Base-by-base conservation (phyloP, 2,113 vertebrate species). In the Phaethon lepturus region DNA sequence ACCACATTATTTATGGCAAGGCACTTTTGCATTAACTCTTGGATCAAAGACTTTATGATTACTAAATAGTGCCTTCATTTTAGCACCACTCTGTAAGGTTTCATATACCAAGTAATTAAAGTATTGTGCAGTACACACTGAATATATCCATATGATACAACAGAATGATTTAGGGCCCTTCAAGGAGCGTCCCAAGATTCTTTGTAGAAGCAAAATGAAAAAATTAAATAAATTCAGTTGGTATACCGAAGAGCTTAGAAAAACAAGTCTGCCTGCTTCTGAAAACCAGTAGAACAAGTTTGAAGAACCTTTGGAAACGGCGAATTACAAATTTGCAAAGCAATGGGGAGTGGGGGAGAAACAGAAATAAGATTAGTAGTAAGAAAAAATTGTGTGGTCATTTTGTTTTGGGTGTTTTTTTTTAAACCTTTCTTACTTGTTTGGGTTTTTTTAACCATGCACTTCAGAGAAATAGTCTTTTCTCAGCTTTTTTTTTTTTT, bases 261-360 rank as follows among this genome's bases (percentile, higher is more conserved):
- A 95, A 97, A 97, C 96, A 68, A 91, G 96, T 96, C 87, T 44
- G 95, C 91, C 95, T 55, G 59, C 95, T 95, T 94, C 73, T 72
- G 76, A 94, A 92, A 97, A 97, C 96, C 96, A 93, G 96, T 96
- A 97, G 96, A 96, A 94, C 96, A 31, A 96, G 96, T 97, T 90
- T 96, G 91, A 93, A 91, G 94, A 95, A 95, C 95, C 96, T 96
- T 93, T 95, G 95, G 93, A 96, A 95, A 91, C 62, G 79, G 49
- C 22, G 90, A 76, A 95, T 95, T 91, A 92, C 92, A 8, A 95
- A 95, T 94, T 88, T 16, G 35, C 52, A 73, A 80, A 90, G 97
- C 90, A 86, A 88, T 69, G 23, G 74, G 49, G 90, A 96, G 90
- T 66, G 84, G 90, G 81, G 74, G 59, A 95, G 81, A 95, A 93